Evolutionary conservation across 2,888 invertebrate species (phyloP).

Genomic region (Mythimna vitellina): DNA sequence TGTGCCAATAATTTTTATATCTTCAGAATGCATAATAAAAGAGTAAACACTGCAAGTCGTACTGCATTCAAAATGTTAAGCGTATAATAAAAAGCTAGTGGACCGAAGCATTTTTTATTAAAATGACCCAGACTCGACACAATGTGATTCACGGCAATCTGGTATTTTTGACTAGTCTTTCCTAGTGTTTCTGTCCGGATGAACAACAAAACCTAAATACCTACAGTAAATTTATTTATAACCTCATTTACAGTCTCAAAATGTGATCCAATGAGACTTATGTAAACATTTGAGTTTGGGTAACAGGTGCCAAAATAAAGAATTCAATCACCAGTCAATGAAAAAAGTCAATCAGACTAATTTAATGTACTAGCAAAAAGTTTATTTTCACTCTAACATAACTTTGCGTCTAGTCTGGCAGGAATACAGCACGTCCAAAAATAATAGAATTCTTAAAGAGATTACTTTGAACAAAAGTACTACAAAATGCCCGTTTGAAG

Average conservation of each 20-base stretch:
- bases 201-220: slow-evolving; percentile 3
- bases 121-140: slow-evolving; percentile 22
- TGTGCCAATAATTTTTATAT: slow-evolving; percentile 6
- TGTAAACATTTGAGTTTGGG: slow-evolving; percentile 43
- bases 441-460: slow-evolving; percentile 38
- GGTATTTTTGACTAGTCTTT: slow-evolving; percentile 33
- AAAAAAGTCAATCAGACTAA: too few species aligned
- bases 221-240: slow-evolving; percentile 23
- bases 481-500: slow-evolving; percentile 4
- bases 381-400: slow-evolving; percentile 30
- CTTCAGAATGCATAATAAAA: slow-evolving; percentile 4
- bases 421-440: slow-evolving; percentile 19
- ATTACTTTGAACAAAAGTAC: slow-evolving; percentile 8
- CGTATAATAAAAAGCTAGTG: background rate
- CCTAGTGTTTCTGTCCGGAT: slow-evolving; percentile 14
- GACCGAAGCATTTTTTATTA: slow-evolving; percentile 6
- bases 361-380: slow-evolving; percentile 30
- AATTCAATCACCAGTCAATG: too few species aligned
- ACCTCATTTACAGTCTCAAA: slow-evolving; percentile 20
- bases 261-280: slow-evolving; percentile 29
- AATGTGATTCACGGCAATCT: slow-evolving; percentile 26
- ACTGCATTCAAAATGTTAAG: slow-evolving; percentile 8
- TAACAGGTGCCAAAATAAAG: slow-evolving; percentile 50
- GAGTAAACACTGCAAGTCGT: slow-evolving; percentile 3
- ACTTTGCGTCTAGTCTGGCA: slow-evolving; percentile 12